Percentiles rank a stretch among this genome's conserved stretches.
Conservation (phyloP, 2,113 vertebrate genomes). For the Gadus chalcogrammus region DNA sequence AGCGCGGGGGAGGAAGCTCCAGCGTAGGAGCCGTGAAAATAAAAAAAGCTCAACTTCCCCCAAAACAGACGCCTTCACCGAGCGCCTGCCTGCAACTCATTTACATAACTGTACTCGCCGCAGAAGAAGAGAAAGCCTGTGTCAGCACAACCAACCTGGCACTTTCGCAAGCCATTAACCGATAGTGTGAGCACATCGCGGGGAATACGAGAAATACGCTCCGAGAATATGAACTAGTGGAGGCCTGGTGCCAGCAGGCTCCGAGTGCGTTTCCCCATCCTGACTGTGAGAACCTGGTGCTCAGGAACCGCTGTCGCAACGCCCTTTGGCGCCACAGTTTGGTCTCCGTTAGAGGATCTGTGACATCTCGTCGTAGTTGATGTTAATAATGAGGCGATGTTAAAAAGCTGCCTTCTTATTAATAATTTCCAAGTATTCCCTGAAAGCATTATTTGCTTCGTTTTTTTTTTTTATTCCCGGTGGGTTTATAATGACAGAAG, state of each 20-base stretch:
- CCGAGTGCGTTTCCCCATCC: constrained; percentile 18
- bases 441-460: no score
- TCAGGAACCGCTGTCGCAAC: background rate
- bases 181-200: constrained; percentile 53
- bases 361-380: no score
- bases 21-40: constrained; percentile 27
- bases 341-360: no score
- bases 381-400: no score
- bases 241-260: background rate
- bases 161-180: constrained; percentile 66
- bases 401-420: no score
- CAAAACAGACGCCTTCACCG: constrained; percentile 48
- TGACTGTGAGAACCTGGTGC: constrained; percentile 3
- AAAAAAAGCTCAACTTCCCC: constrained; percentile 43
- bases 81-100: constrained; percentile 18
- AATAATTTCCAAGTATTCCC: no score
- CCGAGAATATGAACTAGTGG: constrained; percentile 43
- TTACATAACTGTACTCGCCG: constrained; percentile 53
- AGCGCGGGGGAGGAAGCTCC: constrained; percentile 54
- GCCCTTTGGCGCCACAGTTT: no score
- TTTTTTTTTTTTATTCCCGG: no score
- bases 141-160: constrained; percentile 54
- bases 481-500: no score
- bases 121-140: constrained; percentile 1
- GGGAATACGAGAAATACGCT: constrained; percentile 40